These are phyloP conservation scores for Anhinga anhinga DNA, from an alignment of 2,113 vertebrate species.

Conservation along the genomic window DNA sequence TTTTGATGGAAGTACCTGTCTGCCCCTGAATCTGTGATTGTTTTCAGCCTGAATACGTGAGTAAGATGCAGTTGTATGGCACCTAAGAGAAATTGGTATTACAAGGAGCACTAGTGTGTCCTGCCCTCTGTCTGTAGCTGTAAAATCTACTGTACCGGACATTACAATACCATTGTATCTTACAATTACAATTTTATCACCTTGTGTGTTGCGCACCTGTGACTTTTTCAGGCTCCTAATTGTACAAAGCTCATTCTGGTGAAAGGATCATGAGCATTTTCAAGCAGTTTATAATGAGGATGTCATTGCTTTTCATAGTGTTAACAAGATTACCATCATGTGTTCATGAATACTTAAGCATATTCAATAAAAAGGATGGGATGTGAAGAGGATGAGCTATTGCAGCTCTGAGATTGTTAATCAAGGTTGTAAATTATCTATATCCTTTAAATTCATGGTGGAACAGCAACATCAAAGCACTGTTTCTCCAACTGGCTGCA, in stretches of 20 bases:
- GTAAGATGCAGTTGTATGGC: neutral
- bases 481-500: neutral
- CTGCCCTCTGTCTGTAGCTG: neutral
- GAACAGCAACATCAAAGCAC: neutral
- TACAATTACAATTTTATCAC: constrained; percentile 72
- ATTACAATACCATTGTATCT: constrained; percentile 32
- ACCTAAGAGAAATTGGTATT: neutral
- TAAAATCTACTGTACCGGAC: neutral
- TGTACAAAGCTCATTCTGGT: constrained; percentile 72
- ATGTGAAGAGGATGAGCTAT: constrained; percentile 53
- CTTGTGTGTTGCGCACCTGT: constrained; percentile 54
- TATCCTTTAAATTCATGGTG: constrained; percentile 31
- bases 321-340: constrained; percentile 71
- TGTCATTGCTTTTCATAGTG: constrained; percentile 72
- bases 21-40: neutral
- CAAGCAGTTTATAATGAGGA: constrained; percentile 72
- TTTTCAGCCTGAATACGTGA: neutral
- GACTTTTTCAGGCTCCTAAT: constrained; percentile 63
- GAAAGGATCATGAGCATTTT: constrained; percentile 74
- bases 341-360: constrained; percentile 72
- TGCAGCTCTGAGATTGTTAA: constrained; percentile 40
- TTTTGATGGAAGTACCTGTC: neutral
- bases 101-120: neutral
- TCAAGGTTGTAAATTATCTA: constrained; percentile 57
- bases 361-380: constrained; percentile 51